Evolutionary conservation across 2,797 vertebrate species (phyloP).

Genomic region (Vespertilio murinus): DNA sequence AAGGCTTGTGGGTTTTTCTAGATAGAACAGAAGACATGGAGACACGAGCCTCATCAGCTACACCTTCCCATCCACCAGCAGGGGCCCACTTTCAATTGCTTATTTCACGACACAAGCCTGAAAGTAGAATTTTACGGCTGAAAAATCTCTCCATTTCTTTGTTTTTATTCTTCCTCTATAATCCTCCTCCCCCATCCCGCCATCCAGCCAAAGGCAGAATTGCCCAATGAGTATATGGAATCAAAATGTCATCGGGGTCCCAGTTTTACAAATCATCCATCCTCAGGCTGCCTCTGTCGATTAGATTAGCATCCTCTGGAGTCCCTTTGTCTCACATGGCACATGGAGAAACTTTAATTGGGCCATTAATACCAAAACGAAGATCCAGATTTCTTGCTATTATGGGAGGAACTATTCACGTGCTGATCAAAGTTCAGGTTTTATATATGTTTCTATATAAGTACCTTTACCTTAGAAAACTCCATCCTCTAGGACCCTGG

Average conservation of each 20-base stretch:
- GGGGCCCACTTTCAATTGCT: background rate
- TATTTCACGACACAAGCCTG: background rate
- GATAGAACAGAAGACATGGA: background rate
- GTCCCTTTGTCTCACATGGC: background rate
- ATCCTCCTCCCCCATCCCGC: background rate
- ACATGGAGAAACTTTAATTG: background rate
- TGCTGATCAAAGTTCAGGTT: background rate
- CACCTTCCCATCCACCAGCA: background rate
- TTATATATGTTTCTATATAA: background rate
- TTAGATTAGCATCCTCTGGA: background rate
- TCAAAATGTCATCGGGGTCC: background rate
- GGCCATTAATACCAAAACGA: background rate
- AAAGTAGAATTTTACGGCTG: background rate
- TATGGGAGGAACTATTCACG: background rate
- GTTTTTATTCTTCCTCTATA: background rate
- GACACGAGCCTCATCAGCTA: background rate
- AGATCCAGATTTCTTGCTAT: constrained; percentile 23
- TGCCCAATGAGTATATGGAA: background rate
- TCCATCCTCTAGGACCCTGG: constrained; percentile 51
- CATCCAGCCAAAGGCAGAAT: constrained; percentile 22
- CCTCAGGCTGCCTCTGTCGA: background rate
- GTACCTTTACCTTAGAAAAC: constrained; percentile 50
- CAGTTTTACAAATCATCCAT: background rate
- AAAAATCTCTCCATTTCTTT: constrained; percentile 11
- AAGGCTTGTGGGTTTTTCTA: background rate